A percentile compares a stretch with the other conserved stretches of the same genome.
Conservation (phyloP, 2,888 invertebrate genomes). For the Aspidapion aeneum region DNA sequence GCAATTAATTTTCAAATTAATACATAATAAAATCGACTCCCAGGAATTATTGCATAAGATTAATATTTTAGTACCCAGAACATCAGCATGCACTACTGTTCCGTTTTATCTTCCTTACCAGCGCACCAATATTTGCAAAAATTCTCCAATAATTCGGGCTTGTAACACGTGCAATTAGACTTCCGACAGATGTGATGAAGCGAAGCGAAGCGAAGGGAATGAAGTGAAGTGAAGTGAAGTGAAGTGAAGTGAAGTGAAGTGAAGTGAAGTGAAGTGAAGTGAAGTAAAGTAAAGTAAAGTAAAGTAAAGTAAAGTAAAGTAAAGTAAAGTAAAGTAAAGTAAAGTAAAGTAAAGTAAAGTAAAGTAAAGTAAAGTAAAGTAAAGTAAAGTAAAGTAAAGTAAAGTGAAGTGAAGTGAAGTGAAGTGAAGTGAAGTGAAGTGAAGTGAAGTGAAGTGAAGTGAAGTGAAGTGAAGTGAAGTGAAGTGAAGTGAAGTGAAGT, state of each 20-base stretch:
- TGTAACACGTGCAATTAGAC: too few relatives aligned
- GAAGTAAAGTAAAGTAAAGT: neutral
- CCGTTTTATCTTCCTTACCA: too few relatives aligned
- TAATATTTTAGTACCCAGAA: too few relatives aligned
- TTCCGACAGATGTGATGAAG: neutral
- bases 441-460: neutral
- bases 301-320: neutral
- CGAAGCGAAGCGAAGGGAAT: neutral
- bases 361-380: neutral
- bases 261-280: neutral
- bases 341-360: neutral
- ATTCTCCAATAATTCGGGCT: too few relatives aligned
- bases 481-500: neutral
- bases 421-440: neutral
- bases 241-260: neutral
- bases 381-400: neutral
- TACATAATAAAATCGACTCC: too few relatives aligned
- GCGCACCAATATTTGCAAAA: too few relatives aligned
- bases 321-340: neutral
- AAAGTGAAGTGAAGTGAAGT: neutral
- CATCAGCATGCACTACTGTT: too few relatives aligned
- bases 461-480: neutral
- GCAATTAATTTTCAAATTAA: too few relatives aligned
- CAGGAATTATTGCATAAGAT: too few relatives aligned
- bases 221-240: neutral